Conservation (phyloP, 2,888 invertebrate genomes). For the Drosophila parthenogenetica region DNA sequence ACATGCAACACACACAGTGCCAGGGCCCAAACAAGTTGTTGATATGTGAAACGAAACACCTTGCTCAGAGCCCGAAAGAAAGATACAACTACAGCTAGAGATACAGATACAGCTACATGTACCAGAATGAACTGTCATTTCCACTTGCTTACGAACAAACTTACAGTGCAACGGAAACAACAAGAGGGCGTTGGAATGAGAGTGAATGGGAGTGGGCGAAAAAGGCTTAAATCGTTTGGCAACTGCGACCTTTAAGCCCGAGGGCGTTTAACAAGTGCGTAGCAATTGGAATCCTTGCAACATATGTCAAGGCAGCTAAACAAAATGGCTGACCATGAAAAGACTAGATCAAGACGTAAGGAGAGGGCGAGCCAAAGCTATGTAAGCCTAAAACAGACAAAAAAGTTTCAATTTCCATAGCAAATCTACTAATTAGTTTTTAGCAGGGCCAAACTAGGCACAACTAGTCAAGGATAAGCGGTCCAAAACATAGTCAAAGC, state of each 20-base stretch:
- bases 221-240: slow-evolving; percentile 48
- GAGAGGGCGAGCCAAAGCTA: neutral
- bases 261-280: slow-evolving; percentile 56
- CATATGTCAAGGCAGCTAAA: slow-evolving; percentile 49
- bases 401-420: too few relatives aligned
- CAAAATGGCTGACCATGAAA: slow-evolving; percentile 47
- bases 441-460: too few relatives aligned
- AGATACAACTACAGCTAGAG: slow-evolving; percentile 5
- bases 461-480: too few relatives aligned
- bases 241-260: slow-evolving; percentile 30
- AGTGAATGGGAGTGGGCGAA: neutral
- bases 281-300: slow-evolving; percentile 27
- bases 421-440: too few relatives aligned
- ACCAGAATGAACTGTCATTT: slow-evolving; percentile 52
- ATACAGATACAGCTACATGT: slow-evolving; percentile 15
- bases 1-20: neutral
- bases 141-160: slow-evolving; percentile 41
- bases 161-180: neutral
- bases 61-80: slow-evolving; percentile 47
- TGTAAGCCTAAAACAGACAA: neutral
- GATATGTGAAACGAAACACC: slow-evolving; percentile 78
- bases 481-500: too few relatives aligned
- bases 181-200: neutral
- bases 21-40: slow-evolving; percentile 45
- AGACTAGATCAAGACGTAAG: neutral